Evolutionary conservation across 2,113 vertebrate species (phyloP), one percentile per base, ranked within the genome.

Genomic region (Thryonomys swinderianus): DNA sequence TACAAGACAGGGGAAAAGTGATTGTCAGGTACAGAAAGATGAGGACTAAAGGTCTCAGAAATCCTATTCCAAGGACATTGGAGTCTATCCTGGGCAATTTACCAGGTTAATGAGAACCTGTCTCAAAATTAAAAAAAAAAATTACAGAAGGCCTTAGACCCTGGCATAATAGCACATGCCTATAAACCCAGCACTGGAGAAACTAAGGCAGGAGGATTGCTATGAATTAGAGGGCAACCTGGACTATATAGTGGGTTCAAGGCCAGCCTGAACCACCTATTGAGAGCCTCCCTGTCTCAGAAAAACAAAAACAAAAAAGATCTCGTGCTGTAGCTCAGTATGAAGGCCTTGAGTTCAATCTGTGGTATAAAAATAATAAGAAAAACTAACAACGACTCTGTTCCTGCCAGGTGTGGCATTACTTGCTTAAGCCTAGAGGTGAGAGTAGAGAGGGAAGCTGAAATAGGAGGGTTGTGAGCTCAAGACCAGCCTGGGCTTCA

Each of bases 41-140:
- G 88, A 32, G 82, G 74, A 93, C 74, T 34, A 71, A 93, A 61
- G 27, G 8, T 55, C 48, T 94, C 87, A 84, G 71, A 88, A 76
- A 85, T 57, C 27, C 62, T 59, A 74, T 74, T 84, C 13, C 12
- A 74, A 74, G 71, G 42, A 45, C 45, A 30, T 30, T 74, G 27
- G 71, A 18, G 42, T 13, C 42, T 6, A 74, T 45, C 13, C 40
- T 45, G 40, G 42, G 25, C 13, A 6, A 74, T 45, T 45, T 45
- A 74, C 25, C 25, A 45, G 71, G 23, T 74, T 74, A 74, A 30
- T 45, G 40, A 74, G 23, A 74, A 13, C 25, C 40, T 45, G 42
- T 74, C 42, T 45, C 42, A 45, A 37, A 66, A n/a, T 66, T 8
- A 67, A 67, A n/a, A 67, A 67, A 67, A 62, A 27, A 27, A 62